These are phyloP conservation scores for Chlorospingus flavigularis DNA, from an alignment of 2,797 vertebrate species.

Conservation along the genomic window DNA sequence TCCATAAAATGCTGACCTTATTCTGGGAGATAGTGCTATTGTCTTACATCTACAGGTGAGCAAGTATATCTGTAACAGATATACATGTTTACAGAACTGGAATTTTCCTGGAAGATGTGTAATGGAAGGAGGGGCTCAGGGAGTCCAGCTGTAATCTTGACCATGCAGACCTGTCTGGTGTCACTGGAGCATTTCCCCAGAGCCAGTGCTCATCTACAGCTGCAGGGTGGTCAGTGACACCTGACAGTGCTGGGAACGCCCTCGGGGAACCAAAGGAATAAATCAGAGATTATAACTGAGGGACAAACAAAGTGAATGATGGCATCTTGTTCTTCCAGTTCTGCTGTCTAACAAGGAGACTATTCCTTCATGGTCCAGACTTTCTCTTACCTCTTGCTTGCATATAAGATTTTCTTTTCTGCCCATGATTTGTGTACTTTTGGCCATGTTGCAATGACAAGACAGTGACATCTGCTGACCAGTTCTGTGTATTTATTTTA, in stretches of 20 bases:
- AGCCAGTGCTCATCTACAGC: background rate
- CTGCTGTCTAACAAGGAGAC: background rate
- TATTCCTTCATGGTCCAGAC: background rate
- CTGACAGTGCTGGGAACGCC: too few relatives aligned
- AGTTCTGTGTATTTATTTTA: background rate
- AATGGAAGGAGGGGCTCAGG: too few relatives aligned
- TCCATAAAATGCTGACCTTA: too few relatives aligned
- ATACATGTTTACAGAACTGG: background rate
- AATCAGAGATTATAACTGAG: background rate
- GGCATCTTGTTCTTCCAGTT: background rate
- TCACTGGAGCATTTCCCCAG: background rate
- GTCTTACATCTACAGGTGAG: background rate
- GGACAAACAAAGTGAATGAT: background rate
- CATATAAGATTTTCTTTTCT: background rate
- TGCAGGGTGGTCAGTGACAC: background rate
- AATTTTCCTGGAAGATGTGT: background rate
- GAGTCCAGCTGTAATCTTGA: background rate
- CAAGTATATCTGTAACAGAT: background rate
- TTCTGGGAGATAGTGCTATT: background rate
- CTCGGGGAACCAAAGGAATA: background rate
- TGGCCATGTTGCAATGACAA: background rate
- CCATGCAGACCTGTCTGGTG: background rate
- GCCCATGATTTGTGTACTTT: background rate
- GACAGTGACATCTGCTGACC: slow-evolving; percentile 49
- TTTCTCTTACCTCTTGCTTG: background rate